Percentiles rank a stretch among this genome's conserved stretches.
These are phyloP conservation scores for Athene noctua DNA, from an alignment of 2,113 vertebrate species.

Conservation along the genomic window DNA sequence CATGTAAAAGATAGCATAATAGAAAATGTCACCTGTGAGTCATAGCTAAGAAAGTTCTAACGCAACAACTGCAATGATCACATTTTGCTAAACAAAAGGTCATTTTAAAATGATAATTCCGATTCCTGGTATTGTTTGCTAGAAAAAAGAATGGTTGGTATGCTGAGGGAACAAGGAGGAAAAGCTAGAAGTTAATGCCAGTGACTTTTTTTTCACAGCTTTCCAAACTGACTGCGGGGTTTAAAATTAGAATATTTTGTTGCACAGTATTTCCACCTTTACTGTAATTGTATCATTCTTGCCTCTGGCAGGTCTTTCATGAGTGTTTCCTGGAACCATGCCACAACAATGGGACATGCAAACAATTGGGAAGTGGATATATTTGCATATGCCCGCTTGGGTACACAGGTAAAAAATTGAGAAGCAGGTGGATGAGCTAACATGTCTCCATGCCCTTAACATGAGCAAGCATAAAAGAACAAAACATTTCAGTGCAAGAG, in stretches of 20 bases:
- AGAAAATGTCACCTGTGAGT: neutral
- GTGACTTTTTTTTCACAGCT: neutral
- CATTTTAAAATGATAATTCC: neutral
- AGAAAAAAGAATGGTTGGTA: neutral
- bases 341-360: conserved; percentile 91
- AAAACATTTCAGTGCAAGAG: neutral
- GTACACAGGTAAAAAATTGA: conserved; percentile 72
- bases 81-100: neutral
- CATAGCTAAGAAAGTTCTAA: neutral
- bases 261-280: neutral
- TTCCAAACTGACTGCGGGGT: neutral
- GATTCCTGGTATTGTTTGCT: neutral
- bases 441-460: neutral
- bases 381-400: conserved; percentile 83
- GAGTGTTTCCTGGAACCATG: conserved; percentile 96
- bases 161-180: neutral
- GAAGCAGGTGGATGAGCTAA: neutral
- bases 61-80: neutral
- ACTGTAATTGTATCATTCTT: neutral
- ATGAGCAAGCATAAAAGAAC: neutral
- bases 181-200: neutral
- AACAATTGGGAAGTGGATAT: conserved; percentile 91
- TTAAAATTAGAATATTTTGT: neutral
- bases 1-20: neutral
- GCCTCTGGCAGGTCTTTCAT: conserved; percentile 85